phyloP scores from a whole-genome alignment of 2,113 vertebrate species.

The Entomyzon cyanotis region DNA sequence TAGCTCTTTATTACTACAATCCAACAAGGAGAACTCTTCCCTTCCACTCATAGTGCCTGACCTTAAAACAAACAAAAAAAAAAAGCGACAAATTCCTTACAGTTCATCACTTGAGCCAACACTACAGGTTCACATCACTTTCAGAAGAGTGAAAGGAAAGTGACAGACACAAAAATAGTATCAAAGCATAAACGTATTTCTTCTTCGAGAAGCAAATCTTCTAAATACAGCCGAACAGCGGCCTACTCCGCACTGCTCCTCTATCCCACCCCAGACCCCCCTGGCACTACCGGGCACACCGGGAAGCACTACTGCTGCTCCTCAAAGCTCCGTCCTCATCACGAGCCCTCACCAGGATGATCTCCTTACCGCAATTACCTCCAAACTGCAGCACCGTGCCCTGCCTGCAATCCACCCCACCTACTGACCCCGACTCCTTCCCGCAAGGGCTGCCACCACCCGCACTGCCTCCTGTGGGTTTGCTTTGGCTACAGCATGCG shows the following conservation, averaged over 20 bases:
- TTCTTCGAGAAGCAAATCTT: accelerated
- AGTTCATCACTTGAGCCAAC: neutral
- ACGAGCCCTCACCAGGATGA: accelerated
- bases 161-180: accelerated
- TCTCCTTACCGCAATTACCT: accelerated
- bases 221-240: accelerated
- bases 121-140: neutral
- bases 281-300: accelerated
- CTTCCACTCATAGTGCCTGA: neutral
- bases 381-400: accelerated
- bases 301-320: accelerated
- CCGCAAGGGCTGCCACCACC: accelerated
- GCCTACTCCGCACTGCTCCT: accelerated
- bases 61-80: neutral
- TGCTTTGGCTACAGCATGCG: no score
- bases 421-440: accelerated
- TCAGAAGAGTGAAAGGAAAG: accelerated
- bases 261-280: neutral
- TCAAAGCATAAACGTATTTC: accelerated
- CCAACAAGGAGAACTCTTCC: neutral
- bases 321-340: neutral
- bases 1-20: neutral
- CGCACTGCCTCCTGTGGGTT: neutral
- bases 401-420: accelerated
- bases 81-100: neutral